phyloP scores from a whole-genome alignment of 2,113 vertebrate genomes.

The Sylvilagus bachmani region DNA sequence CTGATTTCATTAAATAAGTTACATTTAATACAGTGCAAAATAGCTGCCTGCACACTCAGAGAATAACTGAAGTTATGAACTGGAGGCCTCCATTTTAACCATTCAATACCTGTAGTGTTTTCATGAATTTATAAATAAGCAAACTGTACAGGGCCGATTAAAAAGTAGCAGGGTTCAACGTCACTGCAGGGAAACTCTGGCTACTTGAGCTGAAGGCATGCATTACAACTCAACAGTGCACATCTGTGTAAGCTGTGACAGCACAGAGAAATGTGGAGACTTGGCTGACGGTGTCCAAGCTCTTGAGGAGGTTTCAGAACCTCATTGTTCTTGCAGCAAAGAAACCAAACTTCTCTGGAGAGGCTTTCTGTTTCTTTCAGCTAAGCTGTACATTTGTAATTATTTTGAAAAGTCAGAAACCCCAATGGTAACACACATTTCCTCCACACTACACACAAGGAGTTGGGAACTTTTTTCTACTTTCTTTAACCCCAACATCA shows the following conservation, averaged over 20 bases:
- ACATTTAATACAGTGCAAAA: constrained; percentile 92
- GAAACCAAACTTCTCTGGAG: constrained; percentile 86
- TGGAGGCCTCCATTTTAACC: constrained; percentile 90
- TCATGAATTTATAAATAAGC: constrained; percentile 90
- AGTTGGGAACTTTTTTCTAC: too few species aligned
- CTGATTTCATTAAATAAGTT: constrained; percentile 92
- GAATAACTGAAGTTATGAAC: constrained; percentile 88
- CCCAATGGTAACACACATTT: constrained; percentile 88
- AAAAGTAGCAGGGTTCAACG: constrained; percentile 89
- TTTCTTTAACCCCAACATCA: constrained; percentile 90
- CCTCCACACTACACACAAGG: constrained; percentile 89
- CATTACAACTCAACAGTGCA: constrained; percentile 89
- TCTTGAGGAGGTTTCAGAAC: constrained; percentile 86
- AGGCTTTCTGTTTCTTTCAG: too few species aligned
- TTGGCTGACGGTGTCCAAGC: constrained; percentile 84
- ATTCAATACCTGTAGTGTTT: constrained; percentile 90
- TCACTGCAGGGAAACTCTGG: constrained; percentile 89
- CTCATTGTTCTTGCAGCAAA: constrained; percentile 89
- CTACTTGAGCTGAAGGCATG: constrained; percentile 94
- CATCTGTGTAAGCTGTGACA: constrained; percentile 90
- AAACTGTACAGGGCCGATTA: constrained; percentile 94
- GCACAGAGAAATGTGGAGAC: constrained; percentile 89
- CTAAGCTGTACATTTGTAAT: constrained; percentile 89
- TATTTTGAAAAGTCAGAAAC: constrained; percentile 84
- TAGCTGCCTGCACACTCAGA: constrained; percentile 91